These are phyloP conservation scores for Uropsilus gracilis DNA, from an alignment of 2,113 vertebrate genomes.

Conservation along the genomic window DNA sequence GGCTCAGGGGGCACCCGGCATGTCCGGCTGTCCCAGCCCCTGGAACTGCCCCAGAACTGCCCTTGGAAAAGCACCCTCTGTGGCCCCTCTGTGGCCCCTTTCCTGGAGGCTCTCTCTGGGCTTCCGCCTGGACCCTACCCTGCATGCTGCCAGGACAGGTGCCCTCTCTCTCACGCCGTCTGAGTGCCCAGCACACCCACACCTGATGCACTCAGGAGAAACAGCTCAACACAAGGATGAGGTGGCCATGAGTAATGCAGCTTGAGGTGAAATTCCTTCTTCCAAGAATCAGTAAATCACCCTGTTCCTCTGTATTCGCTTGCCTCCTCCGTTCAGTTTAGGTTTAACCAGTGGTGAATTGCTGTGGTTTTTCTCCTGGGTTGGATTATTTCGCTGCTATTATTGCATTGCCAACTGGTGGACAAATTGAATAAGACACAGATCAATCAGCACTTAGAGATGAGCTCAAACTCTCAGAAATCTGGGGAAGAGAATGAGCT, in stretches of 20 bases:
- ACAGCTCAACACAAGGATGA: background rate
- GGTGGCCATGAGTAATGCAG: constrained; percentile 30
- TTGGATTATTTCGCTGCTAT: background rate
- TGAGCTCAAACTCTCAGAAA: constrained; percentile 53
- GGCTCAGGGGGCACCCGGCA: background rate
- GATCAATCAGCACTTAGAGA: background rate
- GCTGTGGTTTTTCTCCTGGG: constrained; percentile 62
- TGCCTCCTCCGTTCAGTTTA: constrained; percentile 32
- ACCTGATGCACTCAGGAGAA: background rate
- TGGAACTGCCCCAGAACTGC: background rate
- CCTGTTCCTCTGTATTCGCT: background rate
- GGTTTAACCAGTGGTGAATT: constrained; percentile 65
- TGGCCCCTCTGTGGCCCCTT: background rate
- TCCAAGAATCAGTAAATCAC: constrained; percentile 18
- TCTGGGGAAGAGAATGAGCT: background rate
- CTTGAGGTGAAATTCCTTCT: constrained; percentile 55
- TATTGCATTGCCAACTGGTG: constrained; percentile 25
- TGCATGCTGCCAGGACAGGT: background rate
- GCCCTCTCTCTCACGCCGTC: background rate
- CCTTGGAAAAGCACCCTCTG: too few species aligned
- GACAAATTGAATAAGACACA: constrained; percentile 42
- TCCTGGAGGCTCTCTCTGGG: background rate
- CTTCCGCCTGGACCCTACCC: too few species aligned
- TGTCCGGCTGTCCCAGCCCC: rapidly evolving
- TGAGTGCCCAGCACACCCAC: too few species aligned